Evolutionary conservation across 2,888 invertebrate genomes (phyloP).

Genomic region (Galerucella nymphaeae): DNA sequence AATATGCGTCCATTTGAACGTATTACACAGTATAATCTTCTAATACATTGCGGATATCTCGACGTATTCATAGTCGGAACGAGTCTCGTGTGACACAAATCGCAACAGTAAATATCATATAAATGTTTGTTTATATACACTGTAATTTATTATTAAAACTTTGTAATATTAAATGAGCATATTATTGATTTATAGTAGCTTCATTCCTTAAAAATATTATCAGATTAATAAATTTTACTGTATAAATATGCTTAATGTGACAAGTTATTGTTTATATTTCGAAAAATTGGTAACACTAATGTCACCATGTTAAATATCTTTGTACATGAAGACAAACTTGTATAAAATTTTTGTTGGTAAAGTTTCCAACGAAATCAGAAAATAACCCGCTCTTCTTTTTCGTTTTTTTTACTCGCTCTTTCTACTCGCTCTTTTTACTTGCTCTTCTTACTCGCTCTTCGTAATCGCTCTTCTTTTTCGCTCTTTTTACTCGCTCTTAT

Average conservation of each 20-base stretch:
- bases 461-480: too few relatives aligned
- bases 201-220: not conserved
- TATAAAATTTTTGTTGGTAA: too few relatives aligned
- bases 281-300: not conserved
- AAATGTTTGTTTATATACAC: not conserved
- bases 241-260: not conserved
- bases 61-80: conserved; percentile 9
- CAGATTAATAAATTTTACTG: not conserved
- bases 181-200: not conserved
- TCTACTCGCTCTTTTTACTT: too few relatives aligned
- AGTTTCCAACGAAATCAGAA: too few relatives aligned
- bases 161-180: not conserved
- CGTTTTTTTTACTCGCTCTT: too few relatives aligned
- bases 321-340: too few relatives aligned
- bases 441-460: too few relatives aligned
- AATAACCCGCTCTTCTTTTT: too few relatives aligned
- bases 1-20: not conserved
- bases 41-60: conserved; percentile 10
- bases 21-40: not conserved
- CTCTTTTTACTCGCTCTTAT: too few relatives aligned
- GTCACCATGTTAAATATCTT: too few relatives aligned
- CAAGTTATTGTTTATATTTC: not conserved
- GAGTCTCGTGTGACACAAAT: not conserved
- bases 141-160: not conserved
- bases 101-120: conserved; percentile 3